Evolutionary conservation across 1,140 invertebrate species (phyloP).

Genomic region (Macrocentrus cingulum): DNA sequence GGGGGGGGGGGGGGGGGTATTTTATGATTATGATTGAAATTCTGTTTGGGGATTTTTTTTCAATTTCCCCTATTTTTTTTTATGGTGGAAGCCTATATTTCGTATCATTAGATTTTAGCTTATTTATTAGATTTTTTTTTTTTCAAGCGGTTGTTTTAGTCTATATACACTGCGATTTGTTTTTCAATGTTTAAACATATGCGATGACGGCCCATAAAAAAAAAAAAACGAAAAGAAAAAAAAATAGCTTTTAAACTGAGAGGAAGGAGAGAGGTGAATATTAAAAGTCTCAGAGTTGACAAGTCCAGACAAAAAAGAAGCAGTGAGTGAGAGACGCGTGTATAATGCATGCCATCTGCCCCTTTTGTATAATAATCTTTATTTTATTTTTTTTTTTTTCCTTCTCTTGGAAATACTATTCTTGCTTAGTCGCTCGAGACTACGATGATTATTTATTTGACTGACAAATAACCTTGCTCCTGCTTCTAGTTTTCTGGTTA

Average conservation of each 20-base stretch:
- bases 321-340: not conserved
- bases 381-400: not conserved
- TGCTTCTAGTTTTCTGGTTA: slow-evolving; percentile 1
- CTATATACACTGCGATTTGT: no score
- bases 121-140: no score
- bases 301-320: slow-evolving; percentile 4
- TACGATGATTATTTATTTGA: slow-evolving; percentile 13
- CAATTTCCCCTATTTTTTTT: no score
- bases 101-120: no score
- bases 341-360: slow-evolving; percentile 10
- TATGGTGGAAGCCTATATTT: no score
- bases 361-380: slow-evolving; percentile 1
- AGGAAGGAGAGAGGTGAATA: slow-evolving; percentile 57
- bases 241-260: slow-evolving; percentile 53
- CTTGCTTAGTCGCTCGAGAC: slow-evolving; percentile 2
- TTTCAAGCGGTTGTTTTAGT: no score
- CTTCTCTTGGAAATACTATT: slow-evolving; percentile 9
- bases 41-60: no score
- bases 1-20: no score
- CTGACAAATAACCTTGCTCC: slow-evolving; percentile 12
- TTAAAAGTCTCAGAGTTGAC: slow-evolving; percentile 23
- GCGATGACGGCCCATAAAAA: no score
- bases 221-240: not conserved
- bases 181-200: no score
- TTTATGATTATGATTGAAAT: no score